Evolutionary conservation across 1,140 invertebrate species (phyloP).

Genomic region (Mactra quadrangularis): DNA sequence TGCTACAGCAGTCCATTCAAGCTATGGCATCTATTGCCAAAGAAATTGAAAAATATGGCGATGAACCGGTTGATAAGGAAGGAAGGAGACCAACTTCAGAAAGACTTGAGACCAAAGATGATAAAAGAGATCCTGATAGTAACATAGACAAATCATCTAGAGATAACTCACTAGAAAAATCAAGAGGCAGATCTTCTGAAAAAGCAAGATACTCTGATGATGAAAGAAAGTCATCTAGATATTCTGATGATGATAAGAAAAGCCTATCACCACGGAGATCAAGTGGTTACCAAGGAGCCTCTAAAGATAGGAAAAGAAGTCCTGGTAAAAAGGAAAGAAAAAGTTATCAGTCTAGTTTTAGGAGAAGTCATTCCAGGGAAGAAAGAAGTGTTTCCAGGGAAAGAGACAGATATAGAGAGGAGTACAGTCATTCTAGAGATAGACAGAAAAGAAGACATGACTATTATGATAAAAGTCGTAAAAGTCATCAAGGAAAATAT

Average conservation of each 20-base stretch:
- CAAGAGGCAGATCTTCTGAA: slow-evolving; percentile 14
- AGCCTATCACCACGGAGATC: not conserved
- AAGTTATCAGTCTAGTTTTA: slow-evolving; percentile 34
- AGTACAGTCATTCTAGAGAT: slow-evolving; percentile 30
- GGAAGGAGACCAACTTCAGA: not conserved
- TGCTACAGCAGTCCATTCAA: slow-evolving; percentile 15
- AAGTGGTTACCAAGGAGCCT: slow-evolving; percentile 5
- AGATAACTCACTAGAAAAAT: slow-evolving; percentile 11
- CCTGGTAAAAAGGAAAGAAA: slow-evolving; percentile 1
- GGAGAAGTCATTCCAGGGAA: slow-evolving; percentile 12
- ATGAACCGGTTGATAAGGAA: not conserved
- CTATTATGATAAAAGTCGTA: slow-evolving; percentile 12
- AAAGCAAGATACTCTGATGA: not conserved
- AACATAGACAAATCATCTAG: not conserved
- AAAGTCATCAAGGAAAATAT: not conserved
- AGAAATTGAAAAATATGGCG: slow-evolving; percentile 1
- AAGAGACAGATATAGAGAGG: slow-evolving; percentile 26
- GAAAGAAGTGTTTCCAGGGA: slow-evolving; percentile 41
- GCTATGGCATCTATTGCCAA: slow-evolving; percentile 11
- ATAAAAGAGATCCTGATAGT: not conserved
- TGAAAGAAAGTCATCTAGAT: slow-evolving; percentile 15
- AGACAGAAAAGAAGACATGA: not conserved
- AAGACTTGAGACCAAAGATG: not conserved
- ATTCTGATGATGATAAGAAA: not conserved
- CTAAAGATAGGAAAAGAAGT: slow-evolving; percentile 30